Base-by-base conservation (phyloP, 2,888 invertebrate species). In the Drosophila phalerata region DNA sequence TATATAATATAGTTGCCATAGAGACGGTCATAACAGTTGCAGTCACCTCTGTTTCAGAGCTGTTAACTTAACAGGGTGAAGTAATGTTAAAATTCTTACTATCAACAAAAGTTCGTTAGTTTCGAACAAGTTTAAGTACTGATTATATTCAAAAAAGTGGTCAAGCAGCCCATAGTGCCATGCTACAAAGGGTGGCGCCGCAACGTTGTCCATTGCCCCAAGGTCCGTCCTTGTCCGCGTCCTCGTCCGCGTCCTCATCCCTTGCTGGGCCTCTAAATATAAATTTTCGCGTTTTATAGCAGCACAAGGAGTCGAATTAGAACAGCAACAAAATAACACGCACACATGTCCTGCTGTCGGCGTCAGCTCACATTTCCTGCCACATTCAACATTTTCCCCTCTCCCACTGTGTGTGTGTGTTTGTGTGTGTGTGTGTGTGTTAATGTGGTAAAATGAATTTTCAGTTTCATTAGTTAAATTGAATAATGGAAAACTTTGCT, bases 381-480 rank as follows among this genome's bases (percentile, higher is more conserved):
- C 79, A 57, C 70, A 77, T 71, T 60, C 72, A 73, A 52, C 63
- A 65, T 58, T 55, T 43, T 3, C 64, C 67, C 47, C 42, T 22
- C n/a, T 45, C 37, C 28, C 8, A 17, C 28, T 60, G 32, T 48
- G 11, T 63, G 25, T 68, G 13, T 78, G 32, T 48, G 11, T 63
- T 19, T 68, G 13, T 78, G 28, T 77, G 13, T 80, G 42, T 73
- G 63, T 78, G 67, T 76, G 70, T 84, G 86, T 85, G 91, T 87
- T 91, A 91, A 91, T 88, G 88, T 83, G 88, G 84, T 84, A 81
- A 85, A 88, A 85, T 85, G 85, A 91, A 89, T 91, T 91, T 91
- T 91, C 91, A 90, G 91, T 90, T 90, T 91, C 91, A 91, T 91
- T 91, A 91, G 91, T 91, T 90, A 91, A 91, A 91, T 90, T 91